phyloP scores from a whole-genome alignment of 2,888 invertebrate genomes.

The Limnephilus auricula region DNA sequence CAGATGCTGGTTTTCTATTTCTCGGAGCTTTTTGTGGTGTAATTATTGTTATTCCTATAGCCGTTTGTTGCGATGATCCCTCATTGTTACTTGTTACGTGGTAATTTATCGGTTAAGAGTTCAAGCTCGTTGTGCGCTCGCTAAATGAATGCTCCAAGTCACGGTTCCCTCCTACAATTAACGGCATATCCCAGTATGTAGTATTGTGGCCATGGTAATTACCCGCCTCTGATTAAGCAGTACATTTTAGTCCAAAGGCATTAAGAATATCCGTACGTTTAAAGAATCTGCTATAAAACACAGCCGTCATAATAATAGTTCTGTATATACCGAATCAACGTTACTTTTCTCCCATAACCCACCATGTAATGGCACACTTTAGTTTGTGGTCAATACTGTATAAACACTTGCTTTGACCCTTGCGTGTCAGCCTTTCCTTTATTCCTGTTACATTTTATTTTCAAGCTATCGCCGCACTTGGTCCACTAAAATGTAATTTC shows the following conservation, averaged over 20 bases:
- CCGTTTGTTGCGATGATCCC: slow-evolving; percentile 34
- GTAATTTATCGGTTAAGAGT: slow-evolving; percentile 60
- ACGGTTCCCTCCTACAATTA: slow-evolving; percentile 26
- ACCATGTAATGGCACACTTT: slow-evolving; percentile 47
- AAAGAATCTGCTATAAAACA: slow-evolving; percentile 30
- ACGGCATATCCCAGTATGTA: slow-evolving; percentile 13
- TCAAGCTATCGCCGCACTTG: slow-evolving; percentile 17
- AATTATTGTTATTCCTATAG: slow-evolving; percentile 36
- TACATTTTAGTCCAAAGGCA: slow-evolving; percentile 41
- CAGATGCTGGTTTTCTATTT: slow-evolving; percentile 11
- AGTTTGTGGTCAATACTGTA: slow-evolving; percentile 39
- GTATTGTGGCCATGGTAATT: slow-evolving; percentile 44
- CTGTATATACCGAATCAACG: slow-evolving; percentile 26
- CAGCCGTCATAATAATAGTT: slow-evolving; percentile 19
- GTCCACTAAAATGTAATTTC: slow-evolving; percentile 31
- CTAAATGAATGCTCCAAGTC: slow-evolving; percentile 26
- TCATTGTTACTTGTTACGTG: slow-evolving; percentile 61
- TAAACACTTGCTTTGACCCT: slow-evolving; percentile 15
- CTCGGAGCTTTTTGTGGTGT: slow-evolving; percentile 9
- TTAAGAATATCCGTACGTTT: slow-evolving; percentile 19
- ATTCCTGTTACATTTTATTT: slow-evolving; percentile 52
- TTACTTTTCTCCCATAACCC: neutral
- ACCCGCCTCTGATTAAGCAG: slow-evolving; percentile 23
- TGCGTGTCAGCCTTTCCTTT: slow-evolving; percentile 49
- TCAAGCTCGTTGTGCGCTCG: slow-evolving; percentile 44